Base-by-base conservation (phyloP, 1,140 invertebrate species). In the Gerris buenoi region DNA sequence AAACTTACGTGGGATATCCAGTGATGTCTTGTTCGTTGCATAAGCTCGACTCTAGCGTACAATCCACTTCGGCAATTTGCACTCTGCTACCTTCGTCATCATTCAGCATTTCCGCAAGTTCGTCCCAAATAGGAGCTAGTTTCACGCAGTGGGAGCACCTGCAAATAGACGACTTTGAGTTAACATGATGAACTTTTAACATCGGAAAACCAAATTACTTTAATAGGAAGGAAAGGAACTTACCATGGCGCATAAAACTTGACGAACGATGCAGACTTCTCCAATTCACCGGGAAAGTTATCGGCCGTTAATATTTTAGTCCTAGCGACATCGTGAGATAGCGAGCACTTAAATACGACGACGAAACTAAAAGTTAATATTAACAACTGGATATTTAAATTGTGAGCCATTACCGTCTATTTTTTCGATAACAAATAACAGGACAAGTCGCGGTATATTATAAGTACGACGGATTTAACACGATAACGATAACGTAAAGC, bases 131-230 rank as follows among this genome's bases (percentile, higher is more conserved):
- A 2, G 87, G 87, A 33, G 79, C 77, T 65, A 90, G 74, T 71
- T 81, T 80, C 77, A 84, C 83, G 74, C 87, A 88, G 71, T 88
- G 85, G 1, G 83, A 84, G 73, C 87, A 89, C 88, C 88, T 89
- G 67, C 23, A 72, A 72, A 68, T 59, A 60, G 66, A 62, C 25
- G 5, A 33, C n/a, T 64, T 64, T 5, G 18, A 46, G 5, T 46
- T 46, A 10, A 46, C 33, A 46, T 46, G 33, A 18, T 46, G 33
- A 10, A 46, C 18, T 46, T 18, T 10, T 5, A 46, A 46, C 33
- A 10, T 46, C 18, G 33, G 5, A 5, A 46, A 46, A n/a, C n/a
- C n/a, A n/a, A n/a, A n/a, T n/a, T n/a, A n/a, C n/a, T n/a, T n/a
- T n/a, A n/a, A n/a, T n/a, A n/a, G n/a, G n/a, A n/a, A n/a, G n/a